Percentiles rank a stretch among this genome's conserved stretches.
phyloP scores from a whole-genome alignment of 2,113 vertebrate genomes.

The Passerina amoena region DNA sequence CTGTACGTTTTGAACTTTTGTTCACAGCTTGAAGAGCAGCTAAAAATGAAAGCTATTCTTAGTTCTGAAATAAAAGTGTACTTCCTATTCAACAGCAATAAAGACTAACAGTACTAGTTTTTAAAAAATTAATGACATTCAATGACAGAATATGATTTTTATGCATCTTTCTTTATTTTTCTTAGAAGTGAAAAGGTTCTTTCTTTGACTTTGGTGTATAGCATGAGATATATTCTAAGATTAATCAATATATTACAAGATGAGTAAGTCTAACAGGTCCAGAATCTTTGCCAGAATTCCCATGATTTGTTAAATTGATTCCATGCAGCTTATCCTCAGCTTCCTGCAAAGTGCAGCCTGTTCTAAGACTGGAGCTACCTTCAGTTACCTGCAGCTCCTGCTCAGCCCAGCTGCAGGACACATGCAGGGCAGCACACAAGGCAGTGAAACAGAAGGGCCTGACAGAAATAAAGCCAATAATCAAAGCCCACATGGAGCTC shows the following conservation, averaged over 20 bases:
- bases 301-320: not conserved
- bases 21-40: not conserved
- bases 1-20: not conserved
- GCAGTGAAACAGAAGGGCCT: not conserved
- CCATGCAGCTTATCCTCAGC: not conserved
- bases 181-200: not conserved
- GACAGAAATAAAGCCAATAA: not conserved
- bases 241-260: not conserved
- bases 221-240: not conserved
- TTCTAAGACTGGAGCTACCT: not conserved
- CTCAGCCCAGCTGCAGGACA: not conserved
- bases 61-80: not conserved
- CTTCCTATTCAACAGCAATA: not conserved
- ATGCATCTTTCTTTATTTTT: not conserved
- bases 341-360: not conserved
- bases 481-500: not conserved
- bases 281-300: not conserved
- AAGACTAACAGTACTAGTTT: not conserved
- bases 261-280: not conserved
- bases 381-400: not conserved
- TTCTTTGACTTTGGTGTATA: not conserved
- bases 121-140: not conserved
- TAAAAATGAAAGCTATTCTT: not conserved
- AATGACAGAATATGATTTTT: fast-evolving
- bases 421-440: not conserved